Evolutionary conservation across 2,113 vertebrate species (phyloP).

Genomic region (Perca fluviatilis): DNA sequence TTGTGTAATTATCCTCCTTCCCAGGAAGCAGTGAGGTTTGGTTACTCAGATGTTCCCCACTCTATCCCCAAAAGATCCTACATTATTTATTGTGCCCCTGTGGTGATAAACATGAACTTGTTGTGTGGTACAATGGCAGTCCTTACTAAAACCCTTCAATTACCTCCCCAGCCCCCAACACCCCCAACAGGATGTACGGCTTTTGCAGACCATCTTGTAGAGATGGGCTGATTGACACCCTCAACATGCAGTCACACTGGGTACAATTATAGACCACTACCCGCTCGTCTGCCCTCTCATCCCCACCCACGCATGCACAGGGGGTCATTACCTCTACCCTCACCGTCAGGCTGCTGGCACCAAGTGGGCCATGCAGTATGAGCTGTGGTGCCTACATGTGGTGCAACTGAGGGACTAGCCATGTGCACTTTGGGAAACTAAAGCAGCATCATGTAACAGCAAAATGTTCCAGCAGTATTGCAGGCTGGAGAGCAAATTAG

Average conservation of each 20-base stretch:
- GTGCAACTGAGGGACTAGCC: conserved; percentile 46
- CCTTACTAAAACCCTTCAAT: conserved; percentile 71
- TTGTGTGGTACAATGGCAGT: conserved; percentile 49
- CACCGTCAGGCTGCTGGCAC: conserved; percentile 64
- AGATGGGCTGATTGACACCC: conserved; percentile 50
- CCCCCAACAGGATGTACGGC: conserved; percentile 58
- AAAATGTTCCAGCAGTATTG: conserved; percentile 49
- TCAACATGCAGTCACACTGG: conserved; percentile 57
- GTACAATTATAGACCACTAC: conserved; percentile 79
- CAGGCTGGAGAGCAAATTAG: conserved; percentile 52
- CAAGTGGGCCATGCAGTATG: conserved; percentile 44
- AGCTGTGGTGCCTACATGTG: conserved; percentile 50
- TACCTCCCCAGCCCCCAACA: conserved; percentile 52
- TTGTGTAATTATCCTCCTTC: conserved; percentile 15
- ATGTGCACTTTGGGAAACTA: conserved; percentile 47
- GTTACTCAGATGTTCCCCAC: conserved; percentile 1
- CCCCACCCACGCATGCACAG: conserved; percentile 64
- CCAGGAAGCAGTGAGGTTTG: neutral
- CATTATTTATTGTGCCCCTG: conserved; percentile 36
- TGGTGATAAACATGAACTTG: conserved; percentile 55
- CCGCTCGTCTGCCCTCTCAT: conserved; percentile 52
- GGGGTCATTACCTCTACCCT: conserved; percentile 69
- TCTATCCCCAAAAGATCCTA: conserved; percentile 1
- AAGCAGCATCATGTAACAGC: conserved; percentile 26
- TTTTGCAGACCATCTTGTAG: conserved; percentile 66